These are phyloP conservation scores for Brachirus orientalis DNA, from an alignment of 2,113 vertebrate genomes.

Conservation along the genomic window DNA sequence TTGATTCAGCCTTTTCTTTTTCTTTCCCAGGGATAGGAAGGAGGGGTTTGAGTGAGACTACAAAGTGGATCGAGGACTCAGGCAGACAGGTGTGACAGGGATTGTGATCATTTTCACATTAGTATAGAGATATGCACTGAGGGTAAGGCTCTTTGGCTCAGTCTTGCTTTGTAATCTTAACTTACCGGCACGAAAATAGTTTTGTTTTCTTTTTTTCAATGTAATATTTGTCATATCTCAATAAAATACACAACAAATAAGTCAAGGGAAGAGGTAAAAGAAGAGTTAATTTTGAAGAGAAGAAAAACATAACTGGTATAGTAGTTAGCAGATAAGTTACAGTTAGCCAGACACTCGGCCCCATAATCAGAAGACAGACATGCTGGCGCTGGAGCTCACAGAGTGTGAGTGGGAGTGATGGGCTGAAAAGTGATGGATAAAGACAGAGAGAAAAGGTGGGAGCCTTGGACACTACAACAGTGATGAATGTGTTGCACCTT, in stretches of 20 bases:
- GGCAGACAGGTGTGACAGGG: too few species aligned
- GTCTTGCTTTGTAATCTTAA: too few species aligned
- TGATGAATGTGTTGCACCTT: constrained; percentile 56
- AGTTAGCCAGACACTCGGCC: constrained; percentile 50
- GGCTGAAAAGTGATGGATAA: constrained; percentile 72
- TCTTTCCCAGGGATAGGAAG: neutral
- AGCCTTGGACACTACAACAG: constrained; percentile 49
- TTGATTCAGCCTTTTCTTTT: too few species aligned
- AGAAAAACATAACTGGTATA: constrained; percentile 50
- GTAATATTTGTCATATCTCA: too few species aligned
- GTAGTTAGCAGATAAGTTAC: constrained; percentile 65
- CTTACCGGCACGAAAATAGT: too few species aligned
- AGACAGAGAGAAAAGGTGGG: constrained; percentile 47
- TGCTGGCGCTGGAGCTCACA: constrained; percentile 55
- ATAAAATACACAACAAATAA: constrained; percentile 19
- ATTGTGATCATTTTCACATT: too few species aligned
- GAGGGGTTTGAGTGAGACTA: neutral
- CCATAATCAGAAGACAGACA: constrained; percentile 70
- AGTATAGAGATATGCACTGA: too few species aligned
- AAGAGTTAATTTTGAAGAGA: constrained; percentile 7
- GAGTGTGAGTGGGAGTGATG: constrained; percentile 64
- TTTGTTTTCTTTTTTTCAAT: too few species aligned
- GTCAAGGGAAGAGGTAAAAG: neutral
- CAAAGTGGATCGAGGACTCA: neutral
- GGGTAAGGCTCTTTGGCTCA: too few species aligned